Base-by-base conservation (phyloP, 1,140 invertebrate genomes). In the Calliopsis andreniformis region DNA sequence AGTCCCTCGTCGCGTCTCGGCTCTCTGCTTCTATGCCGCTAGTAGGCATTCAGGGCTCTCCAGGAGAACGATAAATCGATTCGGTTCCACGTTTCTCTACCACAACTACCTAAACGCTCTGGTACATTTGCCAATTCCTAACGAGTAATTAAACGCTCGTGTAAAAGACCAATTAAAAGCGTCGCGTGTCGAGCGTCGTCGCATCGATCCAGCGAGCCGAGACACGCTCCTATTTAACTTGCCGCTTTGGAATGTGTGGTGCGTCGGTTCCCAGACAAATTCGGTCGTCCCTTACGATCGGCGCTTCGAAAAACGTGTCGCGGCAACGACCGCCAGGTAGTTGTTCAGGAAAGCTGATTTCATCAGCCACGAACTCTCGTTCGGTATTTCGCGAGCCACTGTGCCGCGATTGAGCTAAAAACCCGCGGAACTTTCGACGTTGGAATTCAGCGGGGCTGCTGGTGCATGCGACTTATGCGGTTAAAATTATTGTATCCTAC, bases 121-220 rank as follows among this genome's bases (percentile, higher is more conserved):
- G 45, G 51, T 76, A 76, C 56, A 39, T 30, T 49, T 42, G 12
- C 23, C 16, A 47, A 64, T 49, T 43, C 39, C 45, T 47, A 59
- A 35, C 51, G 39, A 61, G 63, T 35, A 69, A 80, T 81, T 75
- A 62, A 58, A 79, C 56, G 28, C 30, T 18, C 68, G 49, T 35
- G 69, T 63, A 53, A 51, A 59, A 51, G 51, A 32, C 58, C 61
- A 76, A 80, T 80, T 47, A 35, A 32, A 42, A 25, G 35, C 45
- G 25, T 58, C 42, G 61, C 58, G 45, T 51, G 79, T 58, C 42
- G 16, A n/a, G n/a, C 43, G 59, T 45, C 58, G 77, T 59, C 63
- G 23, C 53, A 55, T 80, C 42, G 30, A 43, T 75, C 58, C 35
- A 43, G 42, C 47, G 28, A 39, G 7, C n/a, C 45, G 30, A 25